Base-by-base conservation (phyloP, 2,888 invertebrate genomes). In the Drosophila neotestacea region DNA sequence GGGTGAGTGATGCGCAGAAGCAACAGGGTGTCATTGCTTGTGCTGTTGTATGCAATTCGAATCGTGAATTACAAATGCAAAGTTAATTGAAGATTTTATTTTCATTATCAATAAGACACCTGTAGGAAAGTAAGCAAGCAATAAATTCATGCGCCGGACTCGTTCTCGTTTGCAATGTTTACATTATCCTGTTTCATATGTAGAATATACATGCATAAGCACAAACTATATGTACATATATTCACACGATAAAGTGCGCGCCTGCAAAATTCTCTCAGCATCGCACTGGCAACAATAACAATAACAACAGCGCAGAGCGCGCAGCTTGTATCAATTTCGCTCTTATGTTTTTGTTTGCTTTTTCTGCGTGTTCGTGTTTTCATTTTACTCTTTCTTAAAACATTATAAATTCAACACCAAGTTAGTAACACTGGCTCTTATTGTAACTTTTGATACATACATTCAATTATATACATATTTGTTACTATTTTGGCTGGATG, bases 271-370 rank as follows among this genome's bases (percentile, higher is more conserved):
- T 48, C 70, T 63, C 63, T 70, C 76, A 87, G 88, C 82, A 88
- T 88, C 82, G 70, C 71, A 61, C 36, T 60, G 80, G 54, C 73
- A 70, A 64, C 74, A 77, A 73, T 63, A 66, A 70, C 70, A 77
- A 56, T 41, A 63, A 63, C 60, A 56, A 52, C 50, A 72, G 56
- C 34, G 36, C 44, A 52, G 71, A 75, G 71, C 71, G 79, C 70
- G 62, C 61, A 50, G 70, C 51, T 80, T 79, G 80, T 82, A 80
- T 75, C 86, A 85, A 73, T 88, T 80, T 85, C 86, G 80, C 86
- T 86, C 81, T 78, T 71, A 47, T 70, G 80, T 88, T 85, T 85
- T 81, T 81, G 88, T 83, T 88, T 88, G 77, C 77, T 74, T 83
- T 83, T 83, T 79, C 83, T 83, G 80, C 79, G 69, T 83, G 74